Base-by-base conservation (phyloP, 2,888 invertebrate genomes). In the Bombylius major region DNA sequence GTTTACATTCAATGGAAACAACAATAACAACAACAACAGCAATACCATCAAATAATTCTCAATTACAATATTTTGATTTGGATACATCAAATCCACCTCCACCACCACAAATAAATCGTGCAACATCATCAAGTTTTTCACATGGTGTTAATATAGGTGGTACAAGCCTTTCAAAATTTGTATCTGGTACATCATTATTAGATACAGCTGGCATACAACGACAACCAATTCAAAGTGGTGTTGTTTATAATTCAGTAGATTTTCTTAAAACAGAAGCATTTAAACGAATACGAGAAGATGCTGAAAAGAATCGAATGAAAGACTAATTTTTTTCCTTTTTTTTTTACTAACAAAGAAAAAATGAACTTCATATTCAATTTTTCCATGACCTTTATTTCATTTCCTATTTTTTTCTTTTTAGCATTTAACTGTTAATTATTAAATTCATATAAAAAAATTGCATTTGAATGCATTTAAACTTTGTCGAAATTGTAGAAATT, bases 261-360 rank as follows among this genome's bases (percentile, higher is more conserved):
- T 95, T 95, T 76, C 77, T 91, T 53, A 95, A 93, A 77, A 96
- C 95, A 0, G 86, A 91, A 70, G 95, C 94, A 7, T 90, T 96
- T 68, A 91, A 89, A 72, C 84, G 87, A 58, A 92, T 89, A 45
- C 80, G 87, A 53, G 85, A 87, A 68, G 85, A 87, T 67, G 84
- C 87, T 0, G 89, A 87, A 68, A 84, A 83, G 59, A 83, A 83
- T 44, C 74, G 86, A 39, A 59, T 56, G 58, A 59, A 59, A 48
- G 56, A 59, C 23, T 56, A 57, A 52, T 51, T 48, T 48, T 32
- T 33, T 4, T 36, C 8, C 4, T 14, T 48, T 31, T 31, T 48
- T 14, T 48, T 31, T 9, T 13, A n/a, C n/a, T n/a, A n/a, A 12
- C 13, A n/a, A 45, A 45, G 12, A 13, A 6, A 46, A 46, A 45